Evolutionary conservation across 2,888 invertebrate genomes (phyloP).

Genomic region (Philonicus albiceps): DNA sequence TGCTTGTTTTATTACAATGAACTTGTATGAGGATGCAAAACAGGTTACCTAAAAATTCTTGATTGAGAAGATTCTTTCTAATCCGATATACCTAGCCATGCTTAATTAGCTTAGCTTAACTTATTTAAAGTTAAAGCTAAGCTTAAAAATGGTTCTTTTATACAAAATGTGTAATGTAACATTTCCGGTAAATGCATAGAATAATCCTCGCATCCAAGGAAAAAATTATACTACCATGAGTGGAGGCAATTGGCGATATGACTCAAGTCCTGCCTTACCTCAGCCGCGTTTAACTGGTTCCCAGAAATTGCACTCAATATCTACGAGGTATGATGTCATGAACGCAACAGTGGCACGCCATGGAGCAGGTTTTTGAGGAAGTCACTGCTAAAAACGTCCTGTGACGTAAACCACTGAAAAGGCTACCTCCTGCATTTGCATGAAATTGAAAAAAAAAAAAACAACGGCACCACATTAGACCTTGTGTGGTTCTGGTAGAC

Average conservation of each 20-base stretch:
- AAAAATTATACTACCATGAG: neutral
- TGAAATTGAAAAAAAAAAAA: neutral
- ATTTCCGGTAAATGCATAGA: neutral
- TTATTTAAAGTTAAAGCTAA: too few relatives aligned
- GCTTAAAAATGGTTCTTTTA: neutral
- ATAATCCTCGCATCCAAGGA: neutral
- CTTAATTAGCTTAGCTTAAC: too few relatives aligned
- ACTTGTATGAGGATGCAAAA: too few relatives aligned
- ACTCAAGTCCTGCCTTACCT: neutral
- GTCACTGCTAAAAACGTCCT: neutral
- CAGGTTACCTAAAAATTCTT: neutral
- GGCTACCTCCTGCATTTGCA: neutral
- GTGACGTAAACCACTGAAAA: neutral
- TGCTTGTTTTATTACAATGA: too few relatives aligned
- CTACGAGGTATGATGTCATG: neutral
- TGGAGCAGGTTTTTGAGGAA: neutral
- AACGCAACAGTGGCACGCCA: neutral
- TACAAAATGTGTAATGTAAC: neutral
- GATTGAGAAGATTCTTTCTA: neutral
- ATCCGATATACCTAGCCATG: neutral
- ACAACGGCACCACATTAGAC: neutral
- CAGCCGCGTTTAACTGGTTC: neutral
- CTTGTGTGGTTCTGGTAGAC: neutral
- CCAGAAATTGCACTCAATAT: neutral
- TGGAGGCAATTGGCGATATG: neutral